These are phyloP conservation scores for Melanargia galathea DNA, from an alignment of 2,888 invertebrate genomes.

Conservation along the genomic window DNA sequence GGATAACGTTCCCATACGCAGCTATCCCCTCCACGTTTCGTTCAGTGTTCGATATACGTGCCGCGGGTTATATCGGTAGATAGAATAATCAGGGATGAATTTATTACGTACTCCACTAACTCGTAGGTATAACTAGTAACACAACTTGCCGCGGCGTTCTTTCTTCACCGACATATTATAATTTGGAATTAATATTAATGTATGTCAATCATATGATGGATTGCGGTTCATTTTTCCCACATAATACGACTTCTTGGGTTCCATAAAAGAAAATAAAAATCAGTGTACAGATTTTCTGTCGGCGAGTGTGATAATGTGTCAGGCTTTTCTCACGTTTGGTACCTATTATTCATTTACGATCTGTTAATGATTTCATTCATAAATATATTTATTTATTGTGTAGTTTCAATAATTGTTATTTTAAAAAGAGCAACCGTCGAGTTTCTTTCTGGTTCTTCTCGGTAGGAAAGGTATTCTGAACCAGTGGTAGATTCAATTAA, in stretches of 20 bases:
- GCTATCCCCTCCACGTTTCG: no score
- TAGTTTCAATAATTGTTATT: background rate
- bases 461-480: no score
- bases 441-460: no score
- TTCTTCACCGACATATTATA: slow-evolving; percentile 34
- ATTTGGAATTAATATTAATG: slow-evolving; percentile 39
- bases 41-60: no score
- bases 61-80: no score
- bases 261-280: slow-evolving; percentile 50
- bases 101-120: background rate
- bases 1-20: no score
- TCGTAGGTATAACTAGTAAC: slow-evolving; percentile 9
- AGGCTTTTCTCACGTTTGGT: slow-evolving; percentile 72
- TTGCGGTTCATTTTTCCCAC: slow-evolving; percentile 44
- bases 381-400: slow-evolving; percentile 19
- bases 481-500: no score
- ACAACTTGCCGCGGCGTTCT: slow-evolving; percentile 24
- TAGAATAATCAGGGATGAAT: slow-evolving; percentile 10
- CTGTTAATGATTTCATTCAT: slow-evolving; percentile 38
- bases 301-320: slow-evolving; percentile 61
- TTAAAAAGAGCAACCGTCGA: no score
- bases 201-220: slow-evolving; percentile 36
- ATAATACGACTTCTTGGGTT: slow-evolving; percentile 36
- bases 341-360: slow-evolving; percentile 47
- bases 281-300: slow-evolving; percentile 39